Percentiles rank a stretch among this genome's conserved stretches.
phyloP scores from a whole-genome alignment of 2,888 invertebrate genomes.

The Aelia acuminata region DNA sequence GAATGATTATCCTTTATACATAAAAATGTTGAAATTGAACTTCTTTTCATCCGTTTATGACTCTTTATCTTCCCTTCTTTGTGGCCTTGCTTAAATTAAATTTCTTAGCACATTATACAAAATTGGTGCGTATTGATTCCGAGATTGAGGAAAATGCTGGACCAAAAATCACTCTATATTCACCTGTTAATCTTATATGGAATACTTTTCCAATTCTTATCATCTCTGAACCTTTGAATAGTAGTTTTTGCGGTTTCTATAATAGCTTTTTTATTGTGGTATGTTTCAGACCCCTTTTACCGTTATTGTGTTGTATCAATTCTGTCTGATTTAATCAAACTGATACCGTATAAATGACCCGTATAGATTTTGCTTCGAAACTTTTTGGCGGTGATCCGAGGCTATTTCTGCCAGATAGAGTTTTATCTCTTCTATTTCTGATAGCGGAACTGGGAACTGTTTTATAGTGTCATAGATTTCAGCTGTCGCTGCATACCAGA shows the following conservation, averaged over 20 bases:
- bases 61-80: no score
- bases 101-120: no score
- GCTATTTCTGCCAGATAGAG: not conserved
- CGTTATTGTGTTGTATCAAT: not conserved
- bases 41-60: no score
- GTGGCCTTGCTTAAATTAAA: no score
- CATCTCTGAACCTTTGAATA: not conserved
- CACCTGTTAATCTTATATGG: not conserved
- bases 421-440: conserved; percentile 12
- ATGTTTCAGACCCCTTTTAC: not conserved
- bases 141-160: no score
- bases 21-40: no score
- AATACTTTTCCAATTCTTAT: not conserved
- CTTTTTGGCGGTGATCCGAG: not conserved
- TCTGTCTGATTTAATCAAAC: not conserved
- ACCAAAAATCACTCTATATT: no score
- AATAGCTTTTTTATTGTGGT: not conserved
- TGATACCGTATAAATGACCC: not conserved
- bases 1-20: no score
- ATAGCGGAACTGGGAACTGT: conserved; percentile 5
- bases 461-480: not conserved
- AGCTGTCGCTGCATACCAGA: not conserved
- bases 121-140: no score
- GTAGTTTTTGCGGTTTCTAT: not conserved
- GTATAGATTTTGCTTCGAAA: not conserved